phyloP scores from a whole-genome alignment of 2,888 invertebrate species.

The Idaea biselata region DNA sequence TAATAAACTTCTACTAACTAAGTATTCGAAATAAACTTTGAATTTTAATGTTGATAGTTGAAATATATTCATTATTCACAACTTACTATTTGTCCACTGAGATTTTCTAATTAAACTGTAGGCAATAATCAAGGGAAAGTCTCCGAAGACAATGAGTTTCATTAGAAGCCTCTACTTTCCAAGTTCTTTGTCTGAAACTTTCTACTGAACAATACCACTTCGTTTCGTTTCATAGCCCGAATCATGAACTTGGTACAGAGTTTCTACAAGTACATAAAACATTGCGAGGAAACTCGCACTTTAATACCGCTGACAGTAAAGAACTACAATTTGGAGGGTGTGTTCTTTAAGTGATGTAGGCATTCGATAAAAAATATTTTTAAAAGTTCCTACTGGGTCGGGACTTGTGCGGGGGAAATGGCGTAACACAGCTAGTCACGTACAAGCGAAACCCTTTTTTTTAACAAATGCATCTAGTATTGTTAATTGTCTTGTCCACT shows the following conservation, averaged over 20 bases:
- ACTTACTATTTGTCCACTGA: background rate
- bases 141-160: constrained; percentile 18
- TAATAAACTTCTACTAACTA: background rate
- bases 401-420: no score
- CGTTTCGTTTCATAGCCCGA: constrained; percentile 16
- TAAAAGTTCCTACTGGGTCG: no score
- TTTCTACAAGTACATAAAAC: background rate
- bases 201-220: constrained; percentile 25
- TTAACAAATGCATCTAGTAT: background rate
- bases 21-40: background rate
- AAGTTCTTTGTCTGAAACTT: constrained; percentile 27
- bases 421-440: no score
- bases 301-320: no score
- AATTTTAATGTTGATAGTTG: background rate
- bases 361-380: no score
- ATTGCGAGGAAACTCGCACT: background rate
- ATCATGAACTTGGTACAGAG: background rate
- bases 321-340: no score
- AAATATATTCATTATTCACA: background rate
- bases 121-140: constrained; percentile 7
- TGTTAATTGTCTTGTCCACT: background rate
- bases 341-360: no score
- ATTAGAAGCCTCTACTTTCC: constrained; percentile 18
- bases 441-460: no score
- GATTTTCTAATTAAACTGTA: background rate